Evolutionary conservation across 2,797 vertebrate genomes (phyloP), one percentile per base, ranked within the genome.

Genomic region (Hirundo rustica): DNA sequence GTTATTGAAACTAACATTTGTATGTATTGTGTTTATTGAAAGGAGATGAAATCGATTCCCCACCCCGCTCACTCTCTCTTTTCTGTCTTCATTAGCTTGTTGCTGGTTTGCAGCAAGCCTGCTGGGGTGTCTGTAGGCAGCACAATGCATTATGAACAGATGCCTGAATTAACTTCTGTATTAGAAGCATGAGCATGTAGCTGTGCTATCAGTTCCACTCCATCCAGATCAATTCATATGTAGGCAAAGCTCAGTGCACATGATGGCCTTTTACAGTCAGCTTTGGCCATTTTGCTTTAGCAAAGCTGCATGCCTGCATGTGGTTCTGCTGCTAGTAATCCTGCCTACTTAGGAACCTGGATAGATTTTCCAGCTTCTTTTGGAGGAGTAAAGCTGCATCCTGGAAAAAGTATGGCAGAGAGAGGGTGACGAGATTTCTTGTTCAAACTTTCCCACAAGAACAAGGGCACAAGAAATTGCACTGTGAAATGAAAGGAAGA

Each of bases 61-160:
- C 2, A 8, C 16, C 15, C 25, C 1, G 0, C 15, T 17, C 36
- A 22, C 45, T 26, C 29, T 22, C 71, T 34, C 54, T 75, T 51
- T 87, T 93, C 57, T 78, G 50, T 75, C 57, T 96, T 93, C 62
- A 90, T 91, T 90, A 92, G 54, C 62, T 88, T 66, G 79, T 13
- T 88, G 93, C 51, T 58, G 34, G 65, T 66, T 86, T 85, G 40
- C 85, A 92, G 85, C 72, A 81, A 82, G 27, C 85, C 94, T 94
- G 50, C 92, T 78, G 58, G 92, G 70, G 36, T 68, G n/a, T 70
- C 91, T 95, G 77, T 54, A 36, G 95, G 94, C 94, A 89, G 73
- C 79, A 55, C 60, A 83, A 5, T 62, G 62, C 89, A 93, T 95
- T 92, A 94, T 60, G 79, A 89, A 22, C 61, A 89, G 95, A 95